Evolutionary conservation across 1,140 invertebrate genomes (phyloP).

Genomic region (Drosophila bifasciata): DNA sequence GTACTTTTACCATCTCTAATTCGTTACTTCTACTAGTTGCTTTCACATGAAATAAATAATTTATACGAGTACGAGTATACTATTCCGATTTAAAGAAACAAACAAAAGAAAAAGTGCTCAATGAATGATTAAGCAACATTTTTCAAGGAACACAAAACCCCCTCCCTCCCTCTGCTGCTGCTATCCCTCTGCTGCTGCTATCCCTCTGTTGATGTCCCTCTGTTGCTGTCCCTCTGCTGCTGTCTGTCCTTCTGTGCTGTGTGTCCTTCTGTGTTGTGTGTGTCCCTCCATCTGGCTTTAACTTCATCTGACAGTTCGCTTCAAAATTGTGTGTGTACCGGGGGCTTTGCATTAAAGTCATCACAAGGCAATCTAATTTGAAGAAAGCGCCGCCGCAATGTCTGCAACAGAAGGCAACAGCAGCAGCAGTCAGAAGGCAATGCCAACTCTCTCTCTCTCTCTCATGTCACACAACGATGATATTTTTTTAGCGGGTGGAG

Average conservation of each 20-base stretch:
- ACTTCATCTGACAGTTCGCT: conserved; percentile 31
- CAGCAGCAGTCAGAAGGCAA: conserved; percentile 25
- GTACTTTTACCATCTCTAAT: too few relatives aligned
- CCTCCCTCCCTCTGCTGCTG: conserved; percentile 14
- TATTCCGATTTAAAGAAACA: too few relatives aligned
- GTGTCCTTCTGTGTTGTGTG: conserved; percentile 18
- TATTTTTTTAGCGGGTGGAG: background rate
- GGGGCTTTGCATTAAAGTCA: conserved; percentile 50
- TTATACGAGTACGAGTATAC: too few relatives aligned
- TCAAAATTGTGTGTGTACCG: conserved; percentile 14
- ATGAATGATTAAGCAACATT: background rate
- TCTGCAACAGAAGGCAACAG: conserved; percentile 57
- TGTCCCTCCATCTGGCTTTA: conserved; percentile 16
- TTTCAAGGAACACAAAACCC: background rate
- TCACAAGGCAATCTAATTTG: conserved; percentile 58
- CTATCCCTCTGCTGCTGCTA: too few relatives aligned
- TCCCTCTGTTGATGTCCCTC: too few relatives aligned
- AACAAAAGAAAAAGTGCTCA: too few relatives aligned
- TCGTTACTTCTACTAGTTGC: too few relatives aligned
- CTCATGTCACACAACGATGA: conserved; percentile 38
- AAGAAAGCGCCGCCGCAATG: conserved; percentile 56
- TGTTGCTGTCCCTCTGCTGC: conserved; percentile 11
- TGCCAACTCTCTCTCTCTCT: conserved; percentile 13
- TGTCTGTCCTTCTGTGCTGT: conserved; percentile 14
- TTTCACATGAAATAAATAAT: too few relatives aligned